A percentile compares a stretch with the other conserved stretches of the same genome.
Evolutionary conservation across 1,140 invertebrate species (phyloP).

Genomic region (Caerostris extrusa): DNA sequence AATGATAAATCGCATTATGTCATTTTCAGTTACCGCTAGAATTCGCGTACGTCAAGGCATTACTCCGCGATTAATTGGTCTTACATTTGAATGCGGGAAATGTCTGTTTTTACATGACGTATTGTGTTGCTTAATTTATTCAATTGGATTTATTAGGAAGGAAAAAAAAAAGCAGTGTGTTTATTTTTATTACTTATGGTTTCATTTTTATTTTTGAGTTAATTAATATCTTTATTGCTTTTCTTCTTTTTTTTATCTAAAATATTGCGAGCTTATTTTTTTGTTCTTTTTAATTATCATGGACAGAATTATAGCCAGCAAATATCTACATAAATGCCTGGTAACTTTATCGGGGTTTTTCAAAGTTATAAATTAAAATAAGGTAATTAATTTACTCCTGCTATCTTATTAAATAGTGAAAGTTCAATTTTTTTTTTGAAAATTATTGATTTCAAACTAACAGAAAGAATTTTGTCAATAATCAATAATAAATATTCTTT

Average conservation of each 20-base stretch:
- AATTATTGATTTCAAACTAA: too few relatives aligned
- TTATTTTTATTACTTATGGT: background rate
- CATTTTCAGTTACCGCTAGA: background rate
- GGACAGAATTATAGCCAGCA: background rate
- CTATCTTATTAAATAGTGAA: too few relatives aligned
- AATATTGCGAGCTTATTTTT: background rate
- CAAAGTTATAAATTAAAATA: too few relatives aligned
- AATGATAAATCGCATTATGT: conserved; percentile 3
- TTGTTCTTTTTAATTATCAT: background rate
- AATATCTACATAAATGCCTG: too few relatives aligned
- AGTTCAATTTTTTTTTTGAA: too few relatives aligned
- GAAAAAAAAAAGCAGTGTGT: background rate
- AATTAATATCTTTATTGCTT: background rate
- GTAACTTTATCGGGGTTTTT: background rate
- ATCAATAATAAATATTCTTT: too few relatives aligned
- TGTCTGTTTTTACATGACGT: background rate
- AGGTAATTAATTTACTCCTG: too few relatives aligned
- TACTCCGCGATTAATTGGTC: background rate
- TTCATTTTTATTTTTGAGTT: background rate
- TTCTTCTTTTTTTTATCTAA: background rate
- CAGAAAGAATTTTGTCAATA: too few relatives aligned
- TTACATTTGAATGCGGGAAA: background rate
- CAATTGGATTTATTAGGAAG: background rate
- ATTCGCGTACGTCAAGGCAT: background rate
- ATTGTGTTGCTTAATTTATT: background rate